Evolutionary conservation across 2,888 invertebrate species (phyloP), one percentile per base, ranked within the genome.

Genomic region (Griposia aprilina): DNA sequence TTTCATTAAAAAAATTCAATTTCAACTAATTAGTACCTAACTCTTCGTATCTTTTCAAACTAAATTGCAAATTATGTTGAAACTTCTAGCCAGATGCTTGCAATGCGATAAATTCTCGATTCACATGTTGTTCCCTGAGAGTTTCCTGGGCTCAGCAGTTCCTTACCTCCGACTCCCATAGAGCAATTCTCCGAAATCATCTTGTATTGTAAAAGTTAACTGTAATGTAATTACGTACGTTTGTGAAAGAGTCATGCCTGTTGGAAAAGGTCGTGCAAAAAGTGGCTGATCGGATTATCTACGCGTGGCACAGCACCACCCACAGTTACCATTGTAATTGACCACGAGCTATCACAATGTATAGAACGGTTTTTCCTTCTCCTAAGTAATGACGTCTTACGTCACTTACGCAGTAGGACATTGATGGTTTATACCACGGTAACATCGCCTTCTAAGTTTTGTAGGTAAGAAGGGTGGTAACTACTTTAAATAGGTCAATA

Each of bases 241-340:
- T 52, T 68, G 15, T 23, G 68, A 36, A 23, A 52, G 23, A 36
- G 36, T 68, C 23, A n/a, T 36, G 17, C 10, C 52, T 6, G 30
- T 71, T 20, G 48, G 55, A 71, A 78, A 78, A 70, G 36, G 30
- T 55, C 48, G 23, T 13, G 48, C 62, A 71, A 78, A 71, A 63
- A 71, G 50, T 41, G 23, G 8, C 4, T 13, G 62, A 26, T 36
- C 20, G 45, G 26, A 55, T 23, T 20, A 62, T 2, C 45, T 60
- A 45, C 30, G n/a, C n/a, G 23, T 10, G 52, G 30, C 60, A 17
- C 26, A n/a, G 26, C 0, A 1, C 52, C 30, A 48, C 60, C 45
- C 60, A 23, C 62, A 23, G 55, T 17, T 63, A 71, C 36, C 13
- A 55, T 48, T 41, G 70, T 78, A 17, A 23, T 50, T 70, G 70